phyloP scores from a whole-genome alignment of 2,888 invertebrate species.

The Platycheirus rosarum region DNA sequence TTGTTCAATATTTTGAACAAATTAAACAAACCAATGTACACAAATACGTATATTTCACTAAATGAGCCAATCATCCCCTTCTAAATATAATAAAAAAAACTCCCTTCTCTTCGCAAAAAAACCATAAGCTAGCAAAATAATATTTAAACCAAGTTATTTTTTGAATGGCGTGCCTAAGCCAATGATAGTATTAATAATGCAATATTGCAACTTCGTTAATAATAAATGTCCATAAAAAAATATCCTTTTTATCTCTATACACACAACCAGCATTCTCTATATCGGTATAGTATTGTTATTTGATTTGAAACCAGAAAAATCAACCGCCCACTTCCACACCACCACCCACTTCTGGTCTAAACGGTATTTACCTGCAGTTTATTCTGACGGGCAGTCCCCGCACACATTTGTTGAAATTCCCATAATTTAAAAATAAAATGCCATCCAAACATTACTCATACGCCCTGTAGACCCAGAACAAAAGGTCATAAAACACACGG shows the following conservation, averaged over 20 bases:
- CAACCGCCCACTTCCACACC: neutral
- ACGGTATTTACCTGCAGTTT: slow-evolving; percentile 39
- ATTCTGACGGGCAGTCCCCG: neutral
- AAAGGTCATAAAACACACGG: slow-evolving; percentile 15
- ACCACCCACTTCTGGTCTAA: slow-evolving; percentile 27
- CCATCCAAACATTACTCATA: slow-evolving; percentile 35
- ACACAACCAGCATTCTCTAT: neutral
- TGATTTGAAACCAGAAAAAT: neutral
- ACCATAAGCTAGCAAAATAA: slow-evolving; percentile 2
- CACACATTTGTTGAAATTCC: slow-evolving; percentile 59
- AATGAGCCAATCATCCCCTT: neutral
- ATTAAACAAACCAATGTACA: slow-evolving; percentile 4
- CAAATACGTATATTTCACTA: neutral
- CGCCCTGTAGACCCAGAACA: slow-evolving; percentile 24
- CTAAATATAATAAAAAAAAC: neutral
- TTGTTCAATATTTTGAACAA: slow-evolving; percentile 13
- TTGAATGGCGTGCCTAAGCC: neutral
- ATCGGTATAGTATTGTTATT: slow-evolving; percentile 25
- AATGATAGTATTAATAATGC: slow-evolving; percentile 7
- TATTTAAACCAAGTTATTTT: neutral
- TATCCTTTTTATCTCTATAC: neutral
- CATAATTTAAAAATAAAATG: slow-evolving; percentile 52
- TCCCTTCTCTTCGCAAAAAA: neutral
- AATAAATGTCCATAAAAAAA: neutral
- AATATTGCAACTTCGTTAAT: slow-evolving; percentile 16